These are phyloP conservation scores for Amphipyra tragopoginis DNA, from an alignment of 2,888 invertebrate species.

Conservation along the genomic window DNA sequence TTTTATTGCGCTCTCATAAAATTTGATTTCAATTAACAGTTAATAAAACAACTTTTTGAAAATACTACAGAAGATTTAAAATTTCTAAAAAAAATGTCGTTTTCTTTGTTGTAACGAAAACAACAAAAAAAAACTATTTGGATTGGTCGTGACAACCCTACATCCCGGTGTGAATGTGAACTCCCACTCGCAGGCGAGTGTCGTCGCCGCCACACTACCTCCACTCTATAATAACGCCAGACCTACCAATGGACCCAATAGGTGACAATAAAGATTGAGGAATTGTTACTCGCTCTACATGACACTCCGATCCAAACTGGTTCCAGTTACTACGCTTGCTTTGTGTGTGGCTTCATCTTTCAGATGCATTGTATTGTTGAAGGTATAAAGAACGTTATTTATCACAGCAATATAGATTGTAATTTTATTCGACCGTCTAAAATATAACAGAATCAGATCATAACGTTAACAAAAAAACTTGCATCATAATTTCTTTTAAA, in stretches of 20 bases:
- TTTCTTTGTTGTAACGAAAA: too few relatives aligned
- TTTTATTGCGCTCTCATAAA: too few relatives aligned
- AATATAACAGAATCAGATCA: neutral
- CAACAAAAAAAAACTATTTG: too few relatives aligned
- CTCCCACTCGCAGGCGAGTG: slow-evolving; percentile 45
- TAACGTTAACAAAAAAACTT: neutral
- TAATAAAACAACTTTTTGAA: too few relatives aligned
- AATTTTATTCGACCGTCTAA: slow-evolving; percentile 12
- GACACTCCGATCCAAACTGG: slow-evolving; percentile 31
- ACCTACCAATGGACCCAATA: slow-evolving; percentile 55
- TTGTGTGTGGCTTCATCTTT: slow-evolving; percentile 43
- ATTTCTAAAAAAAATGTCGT: too few relatives aligned
- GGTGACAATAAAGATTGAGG: slow-evolving; percentile 58
- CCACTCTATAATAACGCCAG: slow-evolving; percentile 53
- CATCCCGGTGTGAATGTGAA: slow-evolving; percentile 45
- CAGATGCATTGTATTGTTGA: slow-evolving; percentile 24
- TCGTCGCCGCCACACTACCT: slow-evolving; percentile 40
- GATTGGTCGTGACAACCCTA: slow-evolving; percentile 53
- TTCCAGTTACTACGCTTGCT: slow-evolving; percentile 24
- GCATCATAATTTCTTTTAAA: neutral
- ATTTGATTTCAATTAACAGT: too few relatives aligned
- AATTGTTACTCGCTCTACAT: slow-evolving; percentile 46
- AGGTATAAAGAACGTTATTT: slow-evolving; percentile 12
- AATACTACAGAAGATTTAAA: too few relatives aligned
- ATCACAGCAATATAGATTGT: slow-evolving; percentile 13